Percentiles rank a stretch among this genome's conserved stretches.
Evolutionary conservation across 2,797 vertebrate species (phyloP).

Genomic region (Bufotes viridis): DNA sequence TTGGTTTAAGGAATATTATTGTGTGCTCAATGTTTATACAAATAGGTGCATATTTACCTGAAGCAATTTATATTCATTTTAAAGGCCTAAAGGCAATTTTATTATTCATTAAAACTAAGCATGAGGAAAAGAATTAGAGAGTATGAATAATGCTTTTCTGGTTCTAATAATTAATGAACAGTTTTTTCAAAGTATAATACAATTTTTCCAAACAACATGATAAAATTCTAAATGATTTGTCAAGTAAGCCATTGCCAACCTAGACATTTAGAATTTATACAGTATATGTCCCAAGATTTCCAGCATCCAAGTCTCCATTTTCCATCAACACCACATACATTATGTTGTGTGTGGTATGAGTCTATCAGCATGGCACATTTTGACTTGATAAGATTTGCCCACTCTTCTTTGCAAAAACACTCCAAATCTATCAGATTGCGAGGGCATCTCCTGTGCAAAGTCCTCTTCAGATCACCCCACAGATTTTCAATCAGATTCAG

Average conservation of each 20-base stretch:
- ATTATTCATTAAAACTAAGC: conserved; percentile 44
- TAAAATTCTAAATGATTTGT: not conserved
- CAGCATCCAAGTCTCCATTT: too few species aligned
- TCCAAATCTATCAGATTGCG: too few species aligned
- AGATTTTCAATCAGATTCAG: too few species aligned
- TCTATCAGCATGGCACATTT: too few species aligned
- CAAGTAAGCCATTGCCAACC: not conserved
- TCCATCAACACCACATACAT: too few species aligned
- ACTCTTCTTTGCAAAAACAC: too few species aligned
- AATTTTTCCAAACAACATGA: conserved; percentile 19
- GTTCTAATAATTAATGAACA: conserved; percentile 11
- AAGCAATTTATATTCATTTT: conserved; percentile 50
- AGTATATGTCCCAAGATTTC: too few species aligned
- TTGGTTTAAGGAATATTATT: conserved; percentile 27
- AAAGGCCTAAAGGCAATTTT: conserved; percentile 45
- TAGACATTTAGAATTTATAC: too few species aligned
- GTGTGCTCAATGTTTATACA: conserved; percentile 19
- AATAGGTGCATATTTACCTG: conserved; percentile 47
- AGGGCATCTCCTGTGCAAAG: too few species aligned
- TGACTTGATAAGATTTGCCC: too few species aligned
- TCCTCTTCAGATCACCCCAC: too few species aligned
- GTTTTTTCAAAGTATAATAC: conserved; percentile 13
- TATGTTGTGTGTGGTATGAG: too few species aligned
- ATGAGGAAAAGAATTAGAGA: conserved; percentile 3
- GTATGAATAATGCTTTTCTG: conserved; percentile 35